Evolutionary conservation across 1,140 invertebrate genomes (phyloP).

Genomic region (Drosophila nebulosa): DNA sequence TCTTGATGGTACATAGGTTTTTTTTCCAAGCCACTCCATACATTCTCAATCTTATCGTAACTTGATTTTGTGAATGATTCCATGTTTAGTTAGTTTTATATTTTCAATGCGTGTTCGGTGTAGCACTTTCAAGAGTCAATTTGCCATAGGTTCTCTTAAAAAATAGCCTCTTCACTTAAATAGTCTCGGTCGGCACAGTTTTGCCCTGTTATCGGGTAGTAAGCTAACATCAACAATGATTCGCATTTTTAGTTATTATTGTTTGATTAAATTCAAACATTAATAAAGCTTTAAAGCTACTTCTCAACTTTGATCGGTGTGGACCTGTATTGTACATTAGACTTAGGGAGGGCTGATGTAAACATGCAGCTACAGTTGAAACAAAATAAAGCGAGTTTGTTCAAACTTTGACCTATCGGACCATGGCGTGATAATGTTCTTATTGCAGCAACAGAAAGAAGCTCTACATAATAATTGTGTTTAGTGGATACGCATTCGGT

Average conservation of each 20-base stretch:
- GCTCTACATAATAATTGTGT: neutral
- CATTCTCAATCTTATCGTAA: constrained; percentile 55
- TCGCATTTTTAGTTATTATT: neutral
- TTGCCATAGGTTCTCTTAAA: neutral
- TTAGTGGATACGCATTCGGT: too few relatives aligned
- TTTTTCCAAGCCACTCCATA: constrained; percentile 53
- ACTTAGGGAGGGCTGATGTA: neutral
- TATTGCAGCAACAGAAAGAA: too few relatives aligned
- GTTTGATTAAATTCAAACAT: neutral
- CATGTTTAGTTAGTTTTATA: neutral
- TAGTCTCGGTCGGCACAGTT: neutral
- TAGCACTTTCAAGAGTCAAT: neutral
- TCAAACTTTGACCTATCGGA: neutral
- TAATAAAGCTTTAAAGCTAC: neutral
- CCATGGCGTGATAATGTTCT: neutral
- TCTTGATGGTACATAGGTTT: constrained; percentile 54
- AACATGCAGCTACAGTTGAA: neutral
- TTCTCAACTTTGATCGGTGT: neutral
- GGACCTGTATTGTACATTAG: too few relatives aligned
- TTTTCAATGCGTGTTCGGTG: too few relatives aligned
- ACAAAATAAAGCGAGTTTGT: neutral
- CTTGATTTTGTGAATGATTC: neutral
- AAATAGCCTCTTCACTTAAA: neutral
- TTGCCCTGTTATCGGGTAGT: neutral
- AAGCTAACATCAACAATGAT: neutral